Percentiles rank a stretch among this genome's conserved stretches.
Evolutionary conservation across 2,888 invertebrate genomes (phyloP).

Genomic region (Eustalomyia histrio): DNA sequence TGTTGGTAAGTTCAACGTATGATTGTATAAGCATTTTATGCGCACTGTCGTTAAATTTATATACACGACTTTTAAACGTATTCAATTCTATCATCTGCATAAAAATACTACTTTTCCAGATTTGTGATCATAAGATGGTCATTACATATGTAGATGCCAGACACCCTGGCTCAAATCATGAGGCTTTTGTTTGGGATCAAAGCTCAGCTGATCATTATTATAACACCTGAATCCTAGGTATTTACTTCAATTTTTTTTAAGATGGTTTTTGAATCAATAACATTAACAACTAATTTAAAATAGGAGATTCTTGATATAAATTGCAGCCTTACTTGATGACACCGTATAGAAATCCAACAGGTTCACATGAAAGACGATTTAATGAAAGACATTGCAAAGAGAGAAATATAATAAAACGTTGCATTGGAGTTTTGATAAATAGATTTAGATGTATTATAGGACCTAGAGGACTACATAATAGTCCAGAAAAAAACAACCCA

Average conservation of each 20-base stretch:
- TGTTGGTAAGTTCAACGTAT: too few species aligned
- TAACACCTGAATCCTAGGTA: slow-evolving; percentile 32
- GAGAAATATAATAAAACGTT: slow-evolving; percentile 21
- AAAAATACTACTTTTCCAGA: slow-evolving; percentile 1
- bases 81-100: too few species aligned
- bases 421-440: slow-evolving; percentile 26
- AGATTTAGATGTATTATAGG: slow-evolving; percentile 34
- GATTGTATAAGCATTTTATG: too few species aligned
- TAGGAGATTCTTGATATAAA: slow-evolving; percentile 31
- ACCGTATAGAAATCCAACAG: slow-evolving; percentile 31
- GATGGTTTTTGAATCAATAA: not conserved
- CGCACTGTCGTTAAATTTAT: too few species aligned
- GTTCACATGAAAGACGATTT: slow-evolving; percentile 13
- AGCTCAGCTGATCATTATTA: slow-evolving; percentile 27
- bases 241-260: not conserved
- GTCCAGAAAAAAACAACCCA: slow-evolving; percentile 26
- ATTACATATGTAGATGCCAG: slow-evolving; percentile 18
- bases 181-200: slow-evolving; percentile 21
- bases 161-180: slow-evolving; percentile 18
- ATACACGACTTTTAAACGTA: too few species aligned
- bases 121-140: slow-evolving; percentile 12
- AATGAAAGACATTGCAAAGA: slow-evolving; percentile 22
- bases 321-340: slow-evolving; percentile 33
- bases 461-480: slow-evolving; percentile 32
- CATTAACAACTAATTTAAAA: not conserved